Conservation (phyloP, 2,113 vertebrate genomes). For the Natator depressus region DNA sequence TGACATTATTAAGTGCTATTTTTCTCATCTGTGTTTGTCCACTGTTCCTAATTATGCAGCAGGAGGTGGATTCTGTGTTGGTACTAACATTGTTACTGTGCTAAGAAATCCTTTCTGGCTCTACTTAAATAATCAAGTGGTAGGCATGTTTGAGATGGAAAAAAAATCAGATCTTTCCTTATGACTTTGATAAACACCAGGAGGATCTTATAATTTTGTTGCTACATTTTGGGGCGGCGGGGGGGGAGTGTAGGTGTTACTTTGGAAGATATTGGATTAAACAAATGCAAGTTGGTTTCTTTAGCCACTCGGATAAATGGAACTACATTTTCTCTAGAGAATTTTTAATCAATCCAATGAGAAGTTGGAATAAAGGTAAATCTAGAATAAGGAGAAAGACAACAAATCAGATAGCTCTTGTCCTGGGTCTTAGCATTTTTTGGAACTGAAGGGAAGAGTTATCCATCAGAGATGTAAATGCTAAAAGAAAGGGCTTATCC, state of each 20-base stretch:
- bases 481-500: background rate
- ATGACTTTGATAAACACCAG: background rate
- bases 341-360: background rate
- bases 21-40: background rate
- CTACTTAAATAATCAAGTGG: background rate
- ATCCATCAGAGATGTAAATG: background rate
- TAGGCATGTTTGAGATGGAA: background rate
- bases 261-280: background rate
- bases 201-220: background rate
- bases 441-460: background rate
- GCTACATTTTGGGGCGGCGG: background rate
- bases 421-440: background rate
- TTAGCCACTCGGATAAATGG: background rate
- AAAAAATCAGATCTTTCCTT: background rate
- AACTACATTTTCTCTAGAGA: background rate
- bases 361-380: background rate
- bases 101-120: background rate
- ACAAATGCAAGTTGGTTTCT: background rate
- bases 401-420: background rate
- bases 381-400: background rate
- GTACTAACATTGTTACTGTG: background rate
- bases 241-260: background rate
- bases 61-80: background rate
- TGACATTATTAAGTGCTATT: background rate
- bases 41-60: conserved; percentile 15